Evolutionary conservation across 2,113 vertebrate species (phyloP), one percentile per base, ranked within the genome.

Genomic region (Phalacrocorax aristotelis): DNA sequence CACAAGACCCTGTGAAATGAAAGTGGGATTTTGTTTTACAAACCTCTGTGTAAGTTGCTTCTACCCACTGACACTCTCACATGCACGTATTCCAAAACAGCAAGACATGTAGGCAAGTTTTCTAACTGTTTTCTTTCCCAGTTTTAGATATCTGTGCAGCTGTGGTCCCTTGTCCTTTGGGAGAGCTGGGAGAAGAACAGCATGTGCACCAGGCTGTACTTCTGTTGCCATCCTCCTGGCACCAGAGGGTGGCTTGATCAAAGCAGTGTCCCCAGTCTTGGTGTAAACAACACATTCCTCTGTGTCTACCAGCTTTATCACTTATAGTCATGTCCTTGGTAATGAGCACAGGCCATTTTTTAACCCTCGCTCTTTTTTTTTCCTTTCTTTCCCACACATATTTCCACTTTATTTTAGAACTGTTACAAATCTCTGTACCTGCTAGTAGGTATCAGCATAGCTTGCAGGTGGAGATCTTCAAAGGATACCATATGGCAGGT

Each of bases 351-450:
- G 6, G 15, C 18, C 10, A 21, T 48, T 83, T 62, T 69, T 76
- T 70, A 72, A 57, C 6, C 15, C 6, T 78, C 54, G 5, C 8
- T 80, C 15, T 40, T 30, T 22, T 75, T 54, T 61, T 25, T 27
- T 42, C 42, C 38, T 51, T 71, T 20, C 18, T 89, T 95, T 84
- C 36, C 26, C 30, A 27, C 0, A 1, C 3, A 1, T 75, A 38
- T 80, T 65, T 92, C 17, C 49, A 77, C 6, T 69, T 85, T 58
- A 30, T 44, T 27, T 68, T 61, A 92, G 46, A 74, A 66, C 52
- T 71, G 32, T 75, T 64, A 48, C 65, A 83, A 83, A 89, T 30
- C 48, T 84, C 48, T 87, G 36, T 52, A 79, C 74, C 77, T 95
- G 51, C 10, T 20, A 87, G 55, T 68, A 93, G 61, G 70, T 93